phyloP scores from a whole-genome alignment of 2,888 invertebrate genomes.

The Rhimphoctona megacephalus region DNA sequence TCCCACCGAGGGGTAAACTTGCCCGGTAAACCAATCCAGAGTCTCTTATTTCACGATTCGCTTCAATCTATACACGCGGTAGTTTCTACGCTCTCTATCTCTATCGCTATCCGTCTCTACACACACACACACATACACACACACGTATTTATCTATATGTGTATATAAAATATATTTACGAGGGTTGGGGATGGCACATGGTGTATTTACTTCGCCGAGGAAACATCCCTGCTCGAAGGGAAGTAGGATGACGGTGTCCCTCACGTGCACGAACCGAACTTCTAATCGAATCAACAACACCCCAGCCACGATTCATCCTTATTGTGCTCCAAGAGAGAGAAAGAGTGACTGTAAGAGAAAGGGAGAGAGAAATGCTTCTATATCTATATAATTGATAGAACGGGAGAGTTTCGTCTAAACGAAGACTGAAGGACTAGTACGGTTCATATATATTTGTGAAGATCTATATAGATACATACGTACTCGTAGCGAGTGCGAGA shows the following conservation, averaged over 20 bases:
- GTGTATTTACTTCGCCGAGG: conserved; percentile 7
- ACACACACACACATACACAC: background rate
- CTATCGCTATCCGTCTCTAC: conserved; percentile 15
- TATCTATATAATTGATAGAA: conserved; percentile 29
- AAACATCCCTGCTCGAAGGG: conserved; percentile 29
- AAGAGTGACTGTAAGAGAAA: too few relatives aligned
- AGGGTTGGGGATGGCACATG: background rate
- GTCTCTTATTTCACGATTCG: conserved; percentile 23
- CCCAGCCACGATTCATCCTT: conserved; percentile 76
- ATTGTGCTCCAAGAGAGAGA: conserved; percentile 57
- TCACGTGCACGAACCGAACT: conserved; percentile 76
- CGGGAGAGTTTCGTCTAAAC: conserved; percentile 38
- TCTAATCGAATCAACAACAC: conserved; percentile 79
- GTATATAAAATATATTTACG: conserved; percentile 6
- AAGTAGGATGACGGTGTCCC: conserved; percentile 60
- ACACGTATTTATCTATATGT: background rate
- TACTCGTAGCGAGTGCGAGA: conserved; percentile 23
- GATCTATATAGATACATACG: conserved; percentile 1
- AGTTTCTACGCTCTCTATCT: background rate
- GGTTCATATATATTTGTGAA: conserved; percentile 3
- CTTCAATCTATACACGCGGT: conserved; percentile 12
- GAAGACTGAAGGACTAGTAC: conserved; percentile 43
- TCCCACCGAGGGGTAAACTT: conserved; percentile 3
- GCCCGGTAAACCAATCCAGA: conserved; percentile 6
- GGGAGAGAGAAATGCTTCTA: conserved; percentile 44